A percentile compares a stretch with the other conserved stretches of the same genome.
phyloP scores from a whole-genome alignment of 2,113 vertebrate species.

The Apodemus sylvaticus region DNA sequence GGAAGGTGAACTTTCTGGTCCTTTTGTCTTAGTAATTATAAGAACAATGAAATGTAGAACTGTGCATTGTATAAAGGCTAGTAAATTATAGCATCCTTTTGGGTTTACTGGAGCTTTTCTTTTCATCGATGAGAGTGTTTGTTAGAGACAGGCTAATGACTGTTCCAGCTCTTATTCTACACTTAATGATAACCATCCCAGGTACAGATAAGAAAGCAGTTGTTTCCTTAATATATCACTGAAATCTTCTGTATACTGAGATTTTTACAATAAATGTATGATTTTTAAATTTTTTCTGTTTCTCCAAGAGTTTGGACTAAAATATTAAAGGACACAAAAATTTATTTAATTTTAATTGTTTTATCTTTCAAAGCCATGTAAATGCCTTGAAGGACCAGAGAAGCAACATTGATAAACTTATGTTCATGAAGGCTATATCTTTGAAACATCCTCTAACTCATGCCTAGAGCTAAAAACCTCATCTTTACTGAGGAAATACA shows the following conservation, averaged over 20 bases:
- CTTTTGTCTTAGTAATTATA: not conserved
- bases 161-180: not conserved
- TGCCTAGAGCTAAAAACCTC: not conserved
- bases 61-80: not conserved
- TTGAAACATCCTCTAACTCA: not conserved
- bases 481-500: not conserved
- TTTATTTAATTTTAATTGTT: not conserved
- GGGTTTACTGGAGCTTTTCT: rapidly evolving
- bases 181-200: not conserved
- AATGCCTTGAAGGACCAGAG: not conserved
- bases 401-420: not conserved
- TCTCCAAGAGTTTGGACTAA: not conserved
- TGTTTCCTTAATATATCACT: not conserved
- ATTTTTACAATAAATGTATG: not conserved
- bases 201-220: not conserved
- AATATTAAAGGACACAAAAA: not conserved
- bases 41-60: not conserved
- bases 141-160: not conserved
- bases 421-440: not conserved
- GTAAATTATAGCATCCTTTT: not conserved
- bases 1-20: not conserved
- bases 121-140: not conserved
- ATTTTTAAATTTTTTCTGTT: not conserved
- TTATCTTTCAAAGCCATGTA: not conserved
- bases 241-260: not conserved